Percentiles rank a stretch among this genome's conserved stretches.
Evolutionary conservation across 2,888 invertebrate species (phyloP).

Genomic region (Crematogaster levior): DNA sequence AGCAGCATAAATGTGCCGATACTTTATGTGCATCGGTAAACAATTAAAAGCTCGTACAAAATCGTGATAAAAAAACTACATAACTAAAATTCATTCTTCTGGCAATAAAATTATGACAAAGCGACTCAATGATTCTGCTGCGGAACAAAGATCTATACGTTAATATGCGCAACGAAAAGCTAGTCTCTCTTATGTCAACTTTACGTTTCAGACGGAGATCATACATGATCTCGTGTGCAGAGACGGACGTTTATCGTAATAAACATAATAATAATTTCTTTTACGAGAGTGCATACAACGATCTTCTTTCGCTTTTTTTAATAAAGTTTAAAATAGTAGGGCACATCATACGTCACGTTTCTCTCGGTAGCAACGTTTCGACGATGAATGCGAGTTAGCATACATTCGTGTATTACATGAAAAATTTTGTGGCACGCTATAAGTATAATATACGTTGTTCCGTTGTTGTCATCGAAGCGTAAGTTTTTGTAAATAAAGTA

Average conservation of each 20-base stretch:
- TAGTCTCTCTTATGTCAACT: constrained; percentile 57
- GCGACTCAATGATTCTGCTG: constrained; percentile 45
- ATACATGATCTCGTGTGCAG: constrained; percentile 24
- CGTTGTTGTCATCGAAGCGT: constrained; percentile 73
- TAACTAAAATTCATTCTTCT: constrained; percentile 7
- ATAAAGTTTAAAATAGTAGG: constrained; percentile 2
- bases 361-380: constrained; percentile 25
- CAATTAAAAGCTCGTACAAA: background rate
- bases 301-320: constrained; percentile 15
- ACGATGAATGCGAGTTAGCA: constrained; percentile 41
- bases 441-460: constrained; percentile 67
- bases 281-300: background rate
- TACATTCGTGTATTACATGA: constrained; percentile 58
- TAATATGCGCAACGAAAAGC: constrained; percentile 48
- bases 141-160: constrained; percentile 13
- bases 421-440: constrained; percentile 59
- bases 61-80: background rate
- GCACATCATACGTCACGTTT: constrained; percentile 23
- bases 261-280: constrained; percentile 21
- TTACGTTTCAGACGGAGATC: constrained; percentile 38
- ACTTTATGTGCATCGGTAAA: background rate
- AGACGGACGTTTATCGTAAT: constrained; percentile 2
- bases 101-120: constrained; percentile 14
- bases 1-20: background rate
- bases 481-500: constrained; percentile 82